These are phyloP conservation scores for Zygaena filipendulae DNA, from an alignment of 2,888 invertebrate genomes.

Conservation along the genomic window DNA sequence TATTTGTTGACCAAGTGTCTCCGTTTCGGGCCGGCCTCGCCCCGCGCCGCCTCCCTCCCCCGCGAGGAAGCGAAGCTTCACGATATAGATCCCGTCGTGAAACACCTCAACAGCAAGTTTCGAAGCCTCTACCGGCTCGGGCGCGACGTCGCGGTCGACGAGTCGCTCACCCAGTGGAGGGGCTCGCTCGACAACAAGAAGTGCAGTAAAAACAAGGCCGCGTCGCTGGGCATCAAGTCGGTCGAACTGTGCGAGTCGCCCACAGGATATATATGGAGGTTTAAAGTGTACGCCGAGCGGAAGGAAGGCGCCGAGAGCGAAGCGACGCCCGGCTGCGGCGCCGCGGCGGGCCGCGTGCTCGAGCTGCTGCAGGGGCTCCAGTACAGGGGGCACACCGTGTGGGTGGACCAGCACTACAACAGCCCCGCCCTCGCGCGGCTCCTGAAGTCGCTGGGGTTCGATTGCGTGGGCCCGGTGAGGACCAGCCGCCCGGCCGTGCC, in stretches of 20 bases:
- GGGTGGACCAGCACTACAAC: slow-evolving; percentile 18
- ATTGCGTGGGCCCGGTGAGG: slow-evolving; percentile 17
- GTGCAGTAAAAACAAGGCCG: slow-evolving; percentile 15
- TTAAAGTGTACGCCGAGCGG: slow-evolving; percentile 7
- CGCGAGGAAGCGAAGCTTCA: not conserved
- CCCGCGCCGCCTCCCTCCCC: not conserved
- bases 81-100: not conserved
- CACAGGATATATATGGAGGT: slow-evolving; percentile 10
- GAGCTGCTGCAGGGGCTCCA: slow-evolving; percentile 10
- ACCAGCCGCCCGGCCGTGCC: slow-evolving; percentile 18
- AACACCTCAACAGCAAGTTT: not conserved
- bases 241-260: slow-evolving; percentile 16
- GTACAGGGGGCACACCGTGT: slow-evolving; percentile 11
- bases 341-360: slow-evolving; percentile 2
- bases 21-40: not conserved
- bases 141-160: slow-evolving; percentile 4
- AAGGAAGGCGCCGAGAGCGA: not conserved
- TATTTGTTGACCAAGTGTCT: not conserved
- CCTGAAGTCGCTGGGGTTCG: slow-evolving; percentile 16
- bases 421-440: slow-evolving; percentile 16
- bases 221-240: slow-evolving; percentile 13
- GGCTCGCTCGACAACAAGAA: slow-evolving; percentile 12
- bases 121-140: not conserved
- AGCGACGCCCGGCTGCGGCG: not conserved
- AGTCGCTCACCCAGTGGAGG: slow-evolving; percentile 15